Evolutionary conservation across 1,140 invertebrate species (phyloP).

Genomic region (Bombus turneri): DNA sequence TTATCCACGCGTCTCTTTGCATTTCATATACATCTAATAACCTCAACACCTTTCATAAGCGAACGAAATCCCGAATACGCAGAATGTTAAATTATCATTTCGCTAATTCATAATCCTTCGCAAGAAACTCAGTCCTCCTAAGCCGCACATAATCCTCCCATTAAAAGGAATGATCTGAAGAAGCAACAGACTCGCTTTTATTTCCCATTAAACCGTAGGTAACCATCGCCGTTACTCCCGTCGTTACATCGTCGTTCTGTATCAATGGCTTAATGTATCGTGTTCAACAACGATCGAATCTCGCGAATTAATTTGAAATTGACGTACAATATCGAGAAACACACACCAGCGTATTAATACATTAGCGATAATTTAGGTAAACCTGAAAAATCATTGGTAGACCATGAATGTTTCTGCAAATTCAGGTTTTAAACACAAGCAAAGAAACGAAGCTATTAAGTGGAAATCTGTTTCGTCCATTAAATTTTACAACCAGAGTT

Average conservation of each 20-base stretch:
- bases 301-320: background rate
- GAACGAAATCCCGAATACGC: background rate
- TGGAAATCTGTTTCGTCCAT: too few relatives aligned
- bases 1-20: too few relatives aligned
- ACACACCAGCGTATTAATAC: too few relatives aligned
- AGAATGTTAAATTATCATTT: background rate
- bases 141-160: background rate
- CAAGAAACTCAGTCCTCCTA: background rate
- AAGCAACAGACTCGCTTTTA: conserved; percentile 6
- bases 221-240: background rate
- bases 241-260: background rate
- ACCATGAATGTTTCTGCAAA: too few relatives aligned
- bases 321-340: background rate
- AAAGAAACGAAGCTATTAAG: too few relatives aligned
- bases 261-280: background rate
- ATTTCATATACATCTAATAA: too few relatives aligned
- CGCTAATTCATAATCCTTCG: background rate
- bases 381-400: too few relatives aligned
- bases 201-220: background rate
- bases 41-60: background rate
- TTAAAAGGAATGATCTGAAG: background rate
- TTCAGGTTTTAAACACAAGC: too few relatives aligned
- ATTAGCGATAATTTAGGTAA: too few relatives aligned
- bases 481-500: too few relatives aligned
- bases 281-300: background rate